Percentiles rank a stretch among this genome's conserved stretches.
phyloP scores from a whole-genome alignment of 92 coral and sea anemone genomes.

The Porites cylindrica region DNA sequence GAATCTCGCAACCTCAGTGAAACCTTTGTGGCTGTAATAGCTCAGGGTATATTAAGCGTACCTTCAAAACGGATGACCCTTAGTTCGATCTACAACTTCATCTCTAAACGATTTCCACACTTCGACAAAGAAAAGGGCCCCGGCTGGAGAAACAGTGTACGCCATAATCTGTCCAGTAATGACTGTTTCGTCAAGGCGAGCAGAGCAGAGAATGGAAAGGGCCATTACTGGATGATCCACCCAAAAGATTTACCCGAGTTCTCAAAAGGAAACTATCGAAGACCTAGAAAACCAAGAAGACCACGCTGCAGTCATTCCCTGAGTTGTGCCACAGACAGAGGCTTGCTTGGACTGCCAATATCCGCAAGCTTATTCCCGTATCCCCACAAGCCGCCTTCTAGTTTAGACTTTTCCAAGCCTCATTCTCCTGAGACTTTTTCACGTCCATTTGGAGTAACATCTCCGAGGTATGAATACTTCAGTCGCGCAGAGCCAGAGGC shows the following conservation, averaged over 20 bases:
- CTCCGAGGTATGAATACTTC: slow-evolving; percentile 75
- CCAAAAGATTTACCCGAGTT: slow-evolving; percentile 99
- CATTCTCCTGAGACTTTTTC: slow-evolving; percentile 73
- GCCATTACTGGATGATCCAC: slow-evolving; percentile 99
- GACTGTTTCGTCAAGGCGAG: slow-evolving; percentile 99
- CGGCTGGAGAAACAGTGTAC: slow-evolving; percentile 98
- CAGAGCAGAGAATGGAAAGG: slow-evolving; percentile 99
- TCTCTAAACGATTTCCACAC: slow-evolving; percentile 92
- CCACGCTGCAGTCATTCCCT: slow-evolving; percentile 89
- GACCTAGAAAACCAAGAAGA: slow-evolving; percentile 94
- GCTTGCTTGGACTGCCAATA: slow-evolving; percentile 56
- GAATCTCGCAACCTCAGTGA: slow-evolving; percentile 82
- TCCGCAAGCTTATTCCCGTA: slow-evolving; percentile 52
- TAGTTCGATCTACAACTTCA: slow-evolving; percentile 94
- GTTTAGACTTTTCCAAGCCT: slow-evolving; percentile 66
- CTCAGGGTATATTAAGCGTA: slow-evolving; percentile 93
- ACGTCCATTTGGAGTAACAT: slow-evolving; percentile 66
- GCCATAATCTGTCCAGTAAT: slow-evolving; percentile 98
- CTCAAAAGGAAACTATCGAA: slow-evolving; percentile 94
- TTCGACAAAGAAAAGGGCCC: slow-evolving; percentile 99
- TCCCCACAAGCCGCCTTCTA: slow-evolving; percentile 55
- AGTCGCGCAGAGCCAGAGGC: slow-evolving; percentile 50
- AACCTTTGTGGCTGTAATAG: slow-evolving; percentile 98
- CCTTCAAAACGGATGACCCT: slow-evolving; percentile 98
- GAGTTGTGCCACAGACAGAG: slow-evolving; percentile 62